Base-by-base conservation (phyloP, 1,140 invertebrate genomes). In the Trichomalopsis sarcophagae region DNA sequence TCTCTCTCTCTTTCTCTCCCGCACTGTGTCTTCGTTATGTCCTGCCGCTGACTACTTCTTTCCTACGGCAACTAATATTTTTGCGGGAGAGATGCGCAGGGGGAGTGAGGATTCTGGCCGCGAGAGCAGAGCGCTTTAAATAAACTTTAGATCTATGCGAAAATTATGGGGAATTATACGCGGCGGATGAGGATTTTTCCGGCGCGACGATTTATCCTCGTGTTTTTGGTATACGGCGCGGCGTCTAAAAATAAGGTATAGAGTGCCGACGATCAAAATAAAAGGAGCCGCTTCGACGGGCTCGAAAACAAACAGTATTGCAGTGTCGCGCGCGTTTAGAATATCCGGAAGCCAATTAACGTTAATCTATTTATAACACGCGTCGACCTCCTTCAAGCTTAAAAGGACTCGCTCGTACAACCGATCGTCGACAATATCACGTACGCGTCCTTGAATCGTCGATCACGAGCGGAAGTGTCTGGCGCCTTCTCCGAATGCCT, bases 1-100 rank as follows among this genome's bases (percentile, higher is more conserved):
- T 50, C 88, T 88, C 87, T 50, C 47, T 50, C 88, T 88, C 87
- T 86, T 89, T 86, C 89, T 89, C 86, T 88, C 85, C 79, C 88
- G 87, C 89, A 92, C 89, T 93, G 89, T 89, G 89, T 93, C 91
- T 92, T 92, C 91, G 90, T 93, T 92, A 91, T 91, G 92, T 91
- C 90, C 91, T 91, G 88, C 88, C 87, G 86, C 89, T 84, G 89
- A 88, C 89, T 91, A 87, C 87, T 86, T 88, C 88, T 88, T 87
- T 88, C 88, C 88, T 88, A 87, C 79, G 88, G 89, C 89, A 87
- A 85, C 88, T 88, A 90, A 88, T 89, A 88, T 89, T 89, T 89
- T 88, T 88, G 86, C 84, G 84, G 66, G 36, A 86, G 84, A 82
- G 83, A 84, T 82, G 85, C 86, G 23, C 7, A 62, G 55, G 73